phyloP scores from a whole-genome alignment of 2,797 vertebrate genomes.

The Pitangus sulphuratus region DNA sequence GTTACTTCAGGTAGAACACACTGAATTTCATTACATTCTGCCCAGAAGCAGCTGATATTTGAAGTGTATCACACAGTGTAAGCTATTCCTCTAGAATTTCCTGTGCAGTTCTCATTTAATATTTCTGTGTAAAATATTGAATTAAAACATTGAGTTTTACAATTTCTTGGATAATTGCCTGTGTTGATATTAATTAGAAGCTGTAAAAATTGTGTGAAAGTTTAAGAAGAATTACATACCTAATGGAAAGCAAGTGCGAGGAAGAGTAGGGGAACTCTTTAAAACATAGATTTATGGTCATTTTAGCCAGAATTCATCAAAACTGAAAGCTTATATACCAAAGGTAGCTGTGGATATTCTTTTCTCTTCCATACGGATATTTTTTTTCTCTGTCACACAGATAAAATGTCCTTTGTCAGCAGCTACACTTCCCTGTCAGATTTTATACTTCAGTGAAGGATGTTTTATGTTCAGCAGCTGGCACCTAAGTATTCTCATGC shows the following conservation, averaged over 20 bases:
- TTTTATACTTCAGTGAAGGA: constrained; percentile 39
- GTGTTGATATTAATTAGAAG: background rate
- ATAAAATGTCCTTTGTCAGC: constrained; percentile 50
- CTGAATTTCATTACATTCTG: background rate
- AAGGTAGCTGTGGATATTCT: background rate
- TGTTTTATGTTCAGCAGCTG: constrained; percentile 57
- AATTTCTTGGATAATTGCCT: background rate
- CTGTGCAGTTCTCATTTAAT: background rate
- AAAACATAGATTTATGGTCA: background rate
- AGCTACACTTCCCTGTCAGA: constrained; percentile 31
- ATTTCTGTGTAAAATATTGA: background rate
- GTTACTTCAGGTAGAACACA: background rate
- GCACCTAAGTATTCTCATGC: background rate
- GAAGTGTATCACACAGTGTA: background rate
- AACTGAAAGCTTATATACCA: background rate
- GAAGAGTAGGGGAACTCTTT: background rate
- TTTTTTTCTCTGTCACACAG: constrained; percentile 8
- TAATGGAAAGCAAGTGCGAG: background rate
- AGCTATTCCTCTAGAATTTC: background rate
- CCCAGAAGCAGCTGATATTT: background rate
- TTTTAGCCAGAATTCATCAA: constrained; percentile 19
- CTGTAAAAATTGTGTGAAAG: background rate
- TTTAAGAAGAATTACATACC: background rate
- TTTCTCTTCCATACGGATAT: constrained; percentile 7
- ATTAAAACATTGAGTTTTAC: rapidly evolving